Conservation (phyloP, 2,888 invertebrate genomes). For the Antheraea assamensis region DNA sequence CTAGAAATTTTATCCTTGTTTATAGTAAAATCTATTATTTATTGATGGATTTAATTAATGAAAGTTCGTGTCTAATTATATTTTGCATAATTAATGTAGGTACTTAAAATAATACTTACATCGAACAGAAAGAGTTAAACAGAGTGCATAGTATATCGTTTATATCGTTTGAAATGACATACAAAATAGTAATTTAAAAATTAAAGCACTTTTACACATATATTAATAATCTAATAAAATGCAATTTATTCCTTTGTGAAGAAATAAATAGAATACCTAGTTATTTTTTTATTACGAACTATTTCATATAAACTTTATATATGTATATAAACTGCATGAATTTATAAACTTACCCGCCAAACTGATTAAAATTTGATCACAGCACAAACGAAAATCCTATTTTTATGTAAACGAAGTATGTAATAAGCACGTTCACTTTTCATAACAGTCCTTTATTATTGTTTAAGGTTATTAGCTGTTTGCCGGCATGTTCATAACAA, state of each 20-base stretch:
- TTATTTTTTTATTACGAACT: no score
- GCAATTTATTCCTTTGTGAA: not conserved
- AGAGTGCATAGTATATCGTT: not conserved
- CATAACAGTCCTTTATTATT: conserved; percentile 38
- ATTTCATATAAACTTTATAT: no score
- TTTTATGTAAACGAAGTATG: conserved; percentile 12
- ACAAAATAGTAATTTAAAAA: not conserved
- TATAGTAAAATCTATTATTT: not conserved
- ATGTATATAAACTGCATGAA: conserved; percentile 6
- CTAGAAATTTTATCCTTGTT: not conserved
- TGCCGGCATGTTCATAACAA: conserved; percentile 61
- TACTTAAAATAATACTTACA: not conserved
- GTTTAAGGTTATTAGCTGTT: conserved; percentile 37
- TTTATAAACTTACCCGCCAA: conserved; percentile 49
- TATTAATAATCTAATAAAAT: not conserved
- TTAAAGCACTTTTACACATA: not conserved
- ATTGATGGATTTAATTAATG: not conserved
- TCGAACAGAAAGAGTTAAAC: not conserved
- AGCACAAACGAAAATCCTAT: conserved; percentile 14
- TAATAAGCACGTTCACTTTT: conserved; percentile 53
- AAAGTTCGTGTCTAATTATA: not conserved
- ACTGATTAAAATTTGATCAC: conserved; percentile 32
- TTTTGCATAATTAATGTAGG: not conserved
- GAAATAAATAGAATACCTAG: not conserved
- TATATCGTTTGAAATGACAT: not conserved